These are phyloP conservation scores for Triops longicaudatus DNA, from an alignment of 1,140 invertebrate genomes.

Conservation along the genomic window DNA sequence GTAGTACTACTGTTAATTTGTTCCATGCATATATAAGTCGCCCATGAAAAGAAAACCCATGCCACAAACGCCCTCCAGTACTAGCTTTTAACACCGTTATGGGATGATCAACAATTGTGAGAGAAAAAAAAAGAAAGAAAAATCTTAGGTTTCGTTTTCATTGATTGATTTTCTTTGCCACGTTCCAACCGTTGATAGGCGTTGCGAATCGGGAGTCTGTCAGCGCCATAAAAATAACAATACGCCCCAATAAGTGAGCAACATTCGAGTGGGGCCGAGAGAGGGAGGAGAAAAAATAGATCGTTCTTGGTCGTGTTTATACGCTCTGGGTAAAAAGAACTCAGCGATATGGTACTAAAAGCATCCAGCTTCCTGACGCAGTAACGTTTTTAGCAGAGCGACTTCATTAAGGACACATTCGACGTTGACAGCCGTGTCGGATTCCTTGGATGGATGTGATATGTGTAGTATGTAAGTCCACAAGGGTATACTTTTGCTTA, in stretches of 20 bases:
- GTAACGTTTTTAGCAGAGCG: not conserved
- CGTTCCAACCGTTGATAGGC: not conserved
- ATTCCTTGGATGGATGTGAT: not conserved
- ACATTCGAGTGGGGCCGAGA: not conserved
- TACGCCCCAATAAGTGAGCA: constrained; percentile 2
- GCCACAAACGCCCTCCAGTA: too few species aligned
- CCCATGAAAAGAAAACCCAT: not conserved
- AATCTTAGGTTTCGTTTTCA: not conserved
- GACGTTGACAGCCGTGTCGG: not conserved
- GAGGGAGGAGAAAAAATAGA: not conserved
- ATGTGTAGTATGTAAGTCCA: not conserved
- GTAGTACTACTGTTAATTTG: not conserved
- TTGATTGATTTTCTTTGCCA: constrained; percentile 2
- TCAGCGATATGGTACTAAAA: not conserved
- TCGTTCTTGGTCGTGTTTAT: not conserved
- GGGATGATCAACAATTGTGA: not conserved
- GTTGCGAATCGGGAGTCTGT: not conserved
- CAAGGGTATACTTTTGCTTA: not conserved
- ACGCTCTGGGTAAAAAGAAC: not conserved
- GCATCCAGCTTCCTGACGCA: not conserved
- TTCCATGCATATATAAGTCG: not conserved
- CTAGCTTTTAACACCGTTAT: not conserved
- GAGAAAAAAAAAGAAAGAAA: not conserved
- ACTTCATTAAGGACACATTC: constrained; percentile 8
- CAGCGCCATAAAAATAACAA: not conserved